Evolutionary conservation across 53 echinoderm and acorn worm genomes (phyloP), one percentile per base, ranked within the genome.

Genomic region (Crossaster papposus): DNA sequence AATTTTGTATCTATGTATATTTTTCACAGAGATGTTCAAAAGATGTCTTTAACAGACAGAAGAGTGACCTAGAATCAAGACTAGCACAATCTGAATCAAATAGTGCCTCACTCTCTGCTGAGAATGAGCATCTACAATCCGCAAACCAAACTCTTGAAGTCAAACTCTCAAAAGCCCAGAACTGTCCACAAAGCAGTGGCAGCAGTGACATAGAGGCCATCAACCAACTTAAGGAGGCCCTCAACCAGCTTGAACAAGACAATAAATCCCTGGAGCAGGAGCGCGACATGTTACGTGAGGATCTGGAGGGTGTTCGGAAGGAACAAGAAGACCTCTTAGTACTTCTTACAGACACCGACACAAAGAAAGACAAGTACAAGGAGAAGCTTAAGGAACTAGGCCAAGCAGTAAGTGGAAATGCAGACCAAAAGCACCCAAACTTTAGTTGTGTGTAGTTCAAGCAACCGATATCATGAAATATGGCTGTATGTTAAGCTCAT

Each of bases 311-410:
- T 36, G 74, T 87, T 22, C 51, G 65, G 70, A 93, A 96, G 79
- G 98, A 98, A 80, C 90, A 91, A 78, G 98, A 98, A 0, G 99
- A 99, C 79, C 92, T 99, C 28, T 68, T 99, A 30, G 96, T 99
- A 18, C 86, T 99, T 2, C 85, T 99, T 4, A 91, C 96, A 11
- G 99, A 99, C 62, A 96, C 96, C 3, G 96, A 95, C 32, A 86
- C 86, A 53, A 99, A 99, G 89, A 94, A 90, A 70, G 73, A 79
- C 8, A 79, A 35, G 14, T 99, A 99, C 89, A 96, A 92, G 88
- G 88, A 95, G 71, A 94, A 89, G 64, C 79, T 95, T 4, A 83
- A 94, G 44, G 95, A 94, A 34, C 74, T 95, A 3, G 95, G 95
- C 44, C 85, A 93, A 65, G 29, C 90, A 90, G 95, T 95, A 84